Conservation (phyloP, 1,140 invertebrate species). For the Calephelis virginiensis region DNA sequence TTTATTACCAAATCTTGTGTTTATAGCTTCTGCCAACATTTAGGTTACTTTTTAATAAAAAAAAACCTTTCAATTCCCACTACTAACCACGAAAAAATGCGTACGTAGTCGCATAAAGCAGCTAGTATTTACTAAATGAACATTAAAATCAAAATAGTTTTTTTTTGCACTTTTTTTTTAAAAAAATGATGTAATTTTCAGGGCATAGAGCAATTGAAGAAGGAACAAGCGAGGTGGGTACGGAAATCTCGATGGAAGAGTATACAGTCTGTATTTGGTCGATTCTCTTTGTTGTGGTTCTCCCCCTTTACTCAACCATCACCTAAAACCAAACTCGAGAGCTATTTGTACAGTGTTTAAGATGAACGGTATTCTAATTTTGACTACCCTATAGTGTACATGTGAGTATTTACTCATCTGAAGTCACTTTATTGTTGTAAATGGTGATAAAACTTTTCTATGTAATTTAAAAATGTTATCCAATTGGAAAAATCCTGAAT, state of each 20-base stretch:
- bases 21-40: too few relatives aligned
- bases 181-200: conserved; percentile 59
- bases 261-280: conserved; percentile 95
- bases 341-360: conserved; percentile 88
- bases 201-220: conserved; percentile 97
- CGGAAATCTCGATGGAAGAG: conserved; percentile 95
- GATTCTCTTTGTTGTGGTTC: conserved; percentile 95
- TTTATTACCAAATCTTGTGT: too few relatives aligned
- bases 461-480: too few relatives aligned
- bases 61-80: too few relatives aligned
- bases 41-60: too few relatives aligned
- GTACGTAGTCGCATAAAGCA: too few relatives aligned
- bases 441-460: too few relatives aligned
- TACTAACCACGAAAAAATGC: too few relatives aligned
- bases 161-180: too few relatives aligned
- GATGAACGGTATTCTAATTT: conserved; percentile 13
- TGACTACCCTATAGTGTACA: conserved; percentile 1
- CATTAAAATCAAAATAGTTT: too few relatives aligned
- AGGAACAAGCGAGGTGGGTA: conserved; percentile 94
- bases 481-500: too few relatives aligned
- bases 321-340: conserved; percentile 85
- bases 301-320: conserved; percentile 94
- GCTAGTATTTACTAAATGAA: too few relatives aligned
- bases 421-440: background rate
- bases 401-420: background rate